These are phyloP conservation scores for Trachelus troglodyta DNA, from an alignment of 2,888 invertebrate genomes.

Conservation along the genomic window DNA sequence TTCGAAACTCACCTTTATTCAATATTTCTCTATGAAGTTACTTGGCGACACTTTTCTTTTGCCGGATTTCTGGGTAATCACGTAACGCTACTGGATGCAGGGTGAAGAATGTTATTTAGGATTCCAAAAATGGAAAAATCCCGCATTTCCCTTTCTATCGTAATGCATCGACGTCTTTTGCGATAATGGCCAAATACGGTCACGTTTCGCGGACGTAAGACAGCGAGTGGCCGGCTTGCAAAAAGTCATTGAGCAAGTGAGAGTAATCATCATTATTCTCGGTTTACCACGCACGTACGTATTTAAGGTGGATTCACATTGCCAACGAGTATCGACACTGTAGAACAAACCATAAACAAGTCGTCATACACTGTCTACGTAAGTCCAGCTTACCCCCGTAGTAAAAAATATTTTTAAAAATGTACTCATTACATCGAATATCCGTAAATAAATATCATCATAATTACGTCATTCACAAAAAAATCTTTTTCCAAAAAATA, in stretches of 20 bases:
- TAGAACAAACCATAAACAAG: neutral
- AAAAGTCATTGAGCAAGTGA: constrained; percentile 35
- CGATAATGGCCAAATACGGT: constrained; percentile 5
- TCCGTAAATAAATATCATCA: neutral
- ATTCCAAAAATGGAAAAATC: neutral
- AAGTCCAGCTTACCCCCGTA: neutral
- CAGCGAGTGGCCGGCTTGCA: constrained; percentile 18
- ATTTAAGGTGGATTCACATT: constrained; percentile 17
- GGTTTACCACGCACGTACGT: constrained; percentile 17
- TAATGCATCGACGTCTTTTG: neutral
- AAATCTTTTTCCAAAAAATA: neutral
- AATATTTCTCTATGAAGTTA: neutral
- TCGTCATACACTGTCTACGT: neutral
- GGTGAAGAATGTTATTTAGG: neutral
- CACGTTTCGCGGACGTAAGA: neutral
- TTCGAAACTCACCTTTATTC: neutral
- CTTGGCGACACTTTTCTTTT: neutral
- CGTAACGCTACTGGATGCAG: neutral
- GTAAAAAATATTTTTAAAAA: neutral
- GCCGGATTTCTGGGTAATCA: neutral
- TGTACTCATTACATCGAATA: neutral
- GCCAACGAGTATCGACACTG: constrained; percentile 10
- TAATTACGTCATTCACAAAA: neutral
- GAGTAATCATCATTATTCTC: constrained; percentile 35
- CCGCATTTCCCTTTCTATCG: neutral